Evolutionary conservation across 2,888 invertebrate genomes (phyloP).

Genomic region (Azorinus chamasolen): DNA sequence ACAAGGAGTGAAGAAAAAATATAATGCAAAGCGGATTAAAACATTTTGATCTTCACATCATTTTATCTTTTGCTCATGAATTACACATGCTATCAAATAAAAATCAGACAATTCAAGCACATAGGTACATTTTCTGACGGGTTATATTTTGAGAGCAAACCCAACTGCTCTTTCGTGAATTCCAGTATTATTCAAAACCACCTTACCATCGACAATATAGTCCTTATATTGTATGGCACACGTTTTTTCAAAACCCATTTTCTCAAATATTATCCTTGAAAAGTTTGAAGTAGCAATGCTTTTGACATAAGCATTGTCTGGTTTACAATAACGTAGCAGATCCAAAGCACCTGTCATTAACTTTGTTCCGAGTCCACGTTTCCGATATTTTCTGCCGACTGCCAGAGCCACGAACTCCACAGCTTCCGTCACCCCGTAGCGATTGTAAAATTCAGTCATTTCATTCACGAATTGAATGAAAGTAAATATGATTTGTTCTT

Average conservation of each 20-base stretch:
- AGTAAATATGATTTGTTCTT: too few species aligned
- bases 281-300: constrained; percentile 25
- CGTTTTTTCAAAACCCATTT: constrained; percentile 27
- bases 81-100: too few species aligned
- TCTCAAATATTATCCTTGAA: constrained; percentile 39
- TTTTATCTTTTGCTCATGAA: too few species aligned
- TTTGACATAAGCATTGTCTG: constrained; percentile 24
- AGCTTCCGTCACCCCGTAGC: constrained; percentile 21
- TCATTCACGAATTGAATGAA: too few species aligned
- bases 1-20: too few species aligned
- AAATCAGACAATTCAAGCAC: too few species aligned
- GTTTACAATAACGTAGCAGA: constrained; percentile 14
- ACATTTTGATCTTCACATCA: too few species aligned
- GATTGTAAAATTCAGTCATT: constrained; percentile 24
- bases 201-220: constrained; percentile 27
- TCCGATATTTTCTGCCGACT: constrained; percentile 26
- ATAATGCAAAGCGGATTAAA: too few species aligned
- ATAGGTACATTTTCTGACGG: too few species aligned
- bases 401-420: constrained; percentile 30
- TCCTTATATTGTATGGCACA: constrained; percentile 26
- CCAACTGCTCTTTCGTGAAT: constrained; percentile 24
- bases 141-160: too few species aligned
- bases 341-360: constrained; percentile 20
- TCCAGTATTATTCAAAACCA: constrained; percentile 17
- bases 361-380: constrained; percentile 20